Base-by-base conservation (phyloP, 2,113 vertebrate genomes). In the Leuciscus idus region DNA sequence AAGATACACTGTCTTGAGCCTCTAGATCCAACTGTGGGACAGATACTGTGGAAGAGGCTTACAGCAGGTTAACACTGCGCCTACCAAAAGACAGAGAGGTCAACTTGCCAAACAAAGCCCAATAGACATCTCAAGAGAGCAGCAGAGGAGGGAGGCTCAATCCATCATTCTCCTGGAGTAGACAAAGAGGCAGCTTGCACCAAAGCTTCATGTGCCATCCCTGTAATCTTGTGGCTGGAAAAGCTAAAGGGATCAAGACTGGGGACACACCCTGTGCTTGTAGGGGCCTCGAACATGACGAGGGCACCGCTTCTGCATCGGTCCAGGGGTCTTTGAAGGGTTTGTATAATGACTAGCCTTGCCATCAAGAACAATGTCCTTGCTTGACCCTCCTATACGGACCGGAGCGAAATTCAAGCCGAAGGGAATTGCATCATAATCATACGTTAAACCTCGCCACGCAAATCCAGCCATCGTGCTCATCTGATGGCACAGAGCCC, bases 141-240 rank as follows among this genome's bases (percentile, higher is more conserved):
- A 83, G 46, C 46, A 39, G 33, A 84, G 81, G 50, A 84, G 68
- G 50, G 46, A 83, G 64, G 8, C 81, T 83, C 81, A 72, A 84
- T 84, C 50, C 50, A 57, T 84, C 68, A 84, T 84, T 84, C 62
- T 84, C 82, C 23, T 73, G 66, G 68, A 84, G 66, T 68, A 84
- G 82, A 84, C 82, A 84, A 72, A 84, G 84, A 73, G 91, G 84
- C 86, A 90, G 89, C 89, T 88, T 89, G 84, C 89, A 89, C 86
- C 88, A 90, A 68, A 66, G 62, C 33, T 50, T 33, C 59, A 84
- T 88, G 89, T 91, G 89, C 88, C 86, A 87, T 89, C 91, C 91
- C 91, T 92, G 89, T 92, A 93, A 93, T 92, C 90, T 89, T 92
- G 92, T 91, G 90, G 91, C 33, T 74, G 59, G 66, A 59, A 84